A percentile compares a stretch with the other conserved stretches of the same genome.
Evolutionary conservation across 2,113 vertebrate genomes (phyloP).

Genomic region (Rhegmatorhina hoffmannsi): DNA sequence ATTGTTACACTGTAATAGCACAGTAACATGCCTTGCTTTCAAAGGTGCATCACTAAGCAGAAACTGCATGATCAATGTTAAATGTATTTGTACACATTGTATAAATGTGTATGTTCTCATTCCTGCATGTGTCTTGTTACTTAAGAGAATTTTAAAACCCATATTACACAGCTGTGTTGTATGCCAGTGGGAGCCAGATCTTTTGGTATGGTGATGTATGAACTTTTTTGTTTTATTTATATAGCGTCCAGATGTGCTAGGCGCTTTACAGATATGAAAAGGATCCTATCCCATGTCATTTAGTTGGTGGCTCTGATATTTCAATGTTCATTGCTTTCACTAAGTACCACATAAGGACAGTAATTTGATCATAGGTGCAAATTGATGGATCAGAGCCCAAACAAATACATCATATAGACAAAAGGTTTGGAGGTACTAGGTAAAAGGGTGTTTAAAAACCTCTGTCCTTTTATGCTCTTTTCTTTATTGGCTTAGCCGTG

Average conservation of each 20-base stretch:
- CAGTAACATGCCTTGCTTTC: conserved; percentile 37
- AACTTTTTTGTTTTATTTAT: conserved; percentile 54
- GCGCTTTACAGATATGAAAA: conserved; percentile 69
- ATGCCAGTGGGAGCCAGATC: conserved; percentile 20
- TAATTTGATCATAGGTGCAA: background rate
- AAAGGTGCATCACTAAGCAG: conserved; percentile 17
- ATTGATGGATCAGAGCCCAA: conserved; percentile 11
- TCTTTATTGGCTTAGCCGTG: background rate
- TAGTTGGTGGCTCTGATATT: background rate
- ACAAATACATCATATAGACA: background rate
- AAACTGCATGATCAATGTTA: conserved; percentile 64
- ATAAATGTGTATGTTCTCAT: conserved; percentile 67
- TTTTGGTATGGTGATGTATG: conserved; percentile 5
- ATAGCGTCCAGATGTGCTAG: conserved; percentile 66
- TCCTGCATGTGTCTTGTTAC: conserved; percentile 63
- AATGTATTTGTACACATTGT: conserved; percentile 68
- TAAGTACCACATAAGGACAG: background rate
- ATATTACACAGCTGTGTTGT: conserved; percentile 7
- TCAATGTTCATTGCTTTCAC: background rate
- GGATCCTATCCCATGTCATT: background rate
- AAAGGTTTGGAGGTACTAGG: background rate
- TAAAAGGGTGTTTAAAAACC: background rate
- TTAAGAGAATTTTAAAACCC: conserved; percentile 5
- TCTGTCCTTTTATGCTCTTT: background rate
- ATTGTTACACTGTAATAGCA: background rate